Evolutionary conservation across 2,797 vertebrate genomes (phyloP), one percentile per base, ranked within the genome.

Genomic region (Pangasius mekongensis): DNA sequence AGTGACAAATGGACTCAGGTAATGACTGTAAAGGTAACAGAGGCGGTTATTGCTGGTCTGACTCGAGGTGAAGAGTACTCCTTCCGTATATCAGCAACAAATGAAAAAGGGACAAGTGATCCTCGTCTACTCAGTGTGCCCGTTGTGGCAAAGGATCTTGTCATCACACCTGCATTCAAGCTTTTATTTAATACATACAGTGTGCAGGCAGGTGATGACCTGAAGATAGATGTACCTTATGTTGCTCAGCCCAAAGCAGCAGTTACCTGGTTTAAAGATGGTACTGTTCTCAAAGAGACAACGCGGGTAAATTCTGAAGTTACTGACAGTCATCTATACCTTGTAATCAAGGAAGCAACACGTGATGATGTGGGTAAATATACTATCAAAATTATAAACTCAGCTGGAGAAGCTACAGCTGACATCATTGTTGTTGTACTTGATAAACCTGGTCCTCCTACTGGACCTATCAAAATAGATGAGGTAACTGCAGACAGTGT

Each of bases 91-190:
- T 96, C 96, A 87, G 98, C 99, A 92, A 99, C 97, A 90, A 99
- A 99, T 58, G 98, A 99, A 90, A 99, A 99, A 94, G 99, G 99
- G 83, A 99, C 95, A 93, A 99, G 99, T 69, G 98, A 99, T 92
- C 97, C 98, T 84, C 97, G 97, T 92, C 36, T 96, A 90, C 95
- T 99, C 89, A 97, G 96, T 91, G 93, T 97, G 89, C 97, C 98
- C 84, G 98, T 99, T 67, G 97, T 97, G 92, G 98, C 98, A 91
- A 98, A 98, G 93, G 98, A 99, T 93, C 92, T 99, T 90, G 97
- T 97, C 78, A 96, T 98, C 91, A 95, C 95, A 90, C 99, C 99
- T 39, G 93, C 93, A 91, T 97, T 99, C 91, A 98, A 97, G 91
- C 91, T 97, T 84, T 93, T 95, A 90, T 97, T 96, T 92, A 98